A percentile compares a stretch with the other conserved stretches of the same genome.
phyloP scores from a whole-genome alignment of 2,888 invertebrate species.

The Pollenia angustigena region DNA sequence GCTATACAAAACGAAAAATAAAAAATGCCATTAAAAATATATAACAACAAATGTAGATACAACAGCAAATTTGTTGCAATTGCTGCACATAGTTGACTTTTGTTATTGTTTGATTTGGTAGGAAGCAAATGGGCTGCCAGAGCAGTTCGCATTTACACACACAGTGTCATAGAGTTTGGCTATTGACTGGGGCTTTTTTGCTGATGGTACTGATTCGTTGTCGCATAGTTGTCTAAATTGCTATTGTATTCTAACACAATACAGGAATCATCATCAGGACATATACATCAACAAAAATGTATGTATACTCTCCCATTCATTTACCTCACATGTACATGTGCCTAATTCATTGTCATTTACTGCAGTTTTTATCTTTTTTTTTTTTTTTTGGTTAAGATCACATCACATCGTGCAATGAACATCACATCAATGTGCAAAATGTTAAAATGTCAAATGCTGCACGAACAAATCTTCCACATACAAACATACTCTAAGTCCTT shows the following conservation, averaged over 20 bases:
- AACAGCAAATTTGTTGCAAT: slow-evolving; percentile 64
- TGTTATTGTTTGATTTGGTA: slow-evolving; percentile 61
- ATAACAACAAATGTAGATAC: slow-evolving; percentile 19
- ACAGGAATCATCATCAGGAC: slow-evolving; percentile 47
- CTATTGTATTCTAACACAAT: slow-evolving; percentile 67
- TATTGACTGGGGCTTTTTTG: slow-evolving; percentile 57
- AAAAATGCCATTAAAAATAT: slow-evolving; percentile 30
- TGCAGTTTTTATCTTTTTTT: slow-evolving; percentile 20
- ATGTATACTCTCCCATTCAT: neutral
- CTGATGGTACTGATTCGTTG: slow-evolving; percentile 68
- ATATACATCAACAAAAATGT: neutral
- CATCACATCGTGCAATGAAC: slow-evolving; percentile 63
- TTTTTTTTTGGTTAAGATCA: slow-evolving; percentile 54
- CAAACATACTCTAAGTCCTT: slow-evolving; percentile 1
- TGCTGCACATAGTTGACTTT: slow-evolving; percentile 62
- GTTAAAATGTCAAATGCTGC: slow-evolving; percentile 68
- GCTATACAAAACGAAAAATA: slow-evolving; percentile 28
- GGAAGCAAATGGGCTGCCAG: slow-evolving; percentile 40
- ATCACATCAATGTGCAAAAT: slow-evolving; percentile 68
- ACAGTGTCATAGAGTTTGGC: slow-evolving; percentile 23
- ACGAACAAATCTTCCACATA: slow-evolving; percentile 34
- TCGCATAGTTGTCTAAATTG: slow-evolving; percentile 68
- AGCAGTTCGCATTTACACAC: slow-evolving; percentile 2
- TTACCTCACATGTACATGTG: slow-evolving; percentile 20
- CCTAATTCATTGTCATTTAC: slow-evolving; percentile 55